phyloP scores from a whole-genome alignment of 2,797 vertebrate species.

The Serranus cabrilla region DNA sequence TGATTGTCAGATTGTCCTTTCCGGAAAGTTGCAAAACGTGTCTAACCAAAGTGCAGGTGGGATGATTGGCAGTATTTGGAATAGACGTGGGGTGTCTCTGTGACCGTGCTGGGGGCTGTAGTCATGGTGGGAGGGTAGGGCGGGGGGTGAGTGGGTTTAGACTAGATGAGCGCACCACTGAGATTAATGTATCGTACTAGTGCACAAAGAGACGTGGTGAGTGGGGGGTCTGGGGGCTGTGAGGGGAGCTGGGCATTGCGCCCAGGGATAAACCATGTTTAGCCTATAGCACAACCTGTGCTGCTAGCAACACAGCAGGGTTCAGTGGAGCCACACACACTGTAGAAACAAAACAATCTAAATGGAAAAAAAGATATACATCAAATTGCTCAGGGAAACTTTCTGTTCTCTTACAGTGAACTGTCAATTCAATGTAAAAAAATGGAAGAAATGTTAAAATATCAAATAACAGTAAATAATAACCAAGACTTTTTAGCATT shows the following conservation, averaged over 20 bases:
- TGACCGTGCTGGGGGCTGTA: background rate
- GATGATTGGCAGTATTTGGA: no score
- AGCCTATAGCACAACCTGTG: conserved; percentile 54
- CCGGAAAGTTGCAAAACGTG: background rate
- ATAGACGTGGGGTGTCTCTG: background rate
- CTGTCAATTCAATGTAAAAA: no score
- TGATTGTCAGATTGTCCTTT: no score
- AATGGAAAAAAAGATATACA: no score
- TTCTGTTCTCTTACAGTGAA: no score
- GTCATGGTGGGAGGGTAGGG: background rate
- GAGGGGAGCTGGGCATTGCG: conserved; percentile 28
- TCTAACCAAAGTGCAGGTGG: background rate
- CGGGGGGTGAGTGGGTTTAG: conserved; percentile 36
- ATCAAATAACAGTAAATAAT: no score
- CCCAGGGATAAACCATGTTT: conserved; percentile 65
- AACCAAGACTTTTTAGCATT: no score
- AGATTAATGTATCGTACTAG: conserved; percentile 54
- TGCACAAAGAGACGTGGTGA: conserved; percentile 31
- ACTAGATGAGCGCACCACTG: conserved; percentile 31
- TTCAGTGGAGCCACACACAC: conserved; percentile 29
- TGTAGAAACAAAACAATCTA: no score
- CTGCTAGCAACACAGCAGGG: conserved; percentile 39
- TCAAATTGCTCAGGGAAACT: no score
- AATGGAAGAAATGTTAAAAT: no score
- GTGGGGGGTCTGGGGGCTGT: conserved; percentile 10